Evolutionary conservation across 2,888 invertebrate species (phyloP).

Genomic region (Neoscelio sp.): DNA sequence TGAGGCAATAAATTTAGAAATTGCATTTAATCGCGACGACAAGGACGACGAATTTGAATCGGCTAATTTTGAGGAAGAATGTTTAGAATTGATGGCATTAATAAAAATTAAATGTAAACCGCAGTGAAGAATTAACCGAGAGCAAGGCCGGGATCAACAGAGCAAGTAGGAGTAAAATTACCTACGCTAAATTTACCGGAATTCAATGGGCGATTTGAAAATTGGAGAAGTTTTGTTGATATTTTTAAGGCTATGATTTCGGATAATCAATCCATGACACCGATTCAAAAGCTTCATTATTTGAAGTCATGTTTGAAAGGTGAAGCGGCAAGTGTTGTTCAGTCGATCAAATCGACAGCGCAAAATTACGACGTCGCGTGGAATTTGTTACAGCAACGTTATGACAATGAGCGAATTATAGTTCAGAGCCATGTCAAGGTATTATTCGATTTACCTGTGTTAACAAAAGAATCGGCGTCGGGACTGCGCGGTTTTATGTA

Average conservation of each 20-base stretch:
- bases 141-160: not conserved
- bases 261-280: not conserved
- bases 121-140: too few relatives aligned
- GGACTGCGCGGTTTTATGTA: not conserved
- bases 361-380: not conserved
- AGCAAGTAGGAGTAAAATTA: not conserved
- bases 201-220: not conserved
- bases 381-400: not conserved
- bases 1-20: not conserved
- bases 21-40: not conserved
- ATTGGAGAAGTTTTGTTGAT: not conserved
- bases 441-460: too few relatives aligned
- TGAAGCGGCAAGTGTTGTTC: not conserved
- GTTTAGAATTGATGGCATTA: not conserved
- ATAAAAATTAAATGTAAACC: too few relatives aligned
- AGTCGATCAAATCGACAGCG: not conserved
- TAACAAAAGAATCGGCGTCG: too few relatives aligned
- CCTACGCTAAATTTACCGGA: not conserved
- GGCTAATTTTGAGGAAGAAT: not conserved
- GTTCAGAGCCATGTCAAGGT: too few relatives aligned
- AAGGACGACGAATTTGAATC: not conserved
- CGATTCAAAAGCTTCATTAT: not conserved
- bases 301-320: not conserved
- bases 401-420: not conserved
- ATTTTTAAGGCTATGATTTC: not conserved